Evolutionary conservation across 1,140 invertebrate genomes (phyloP).

Genomic region (Leptinotarsa texana): DNA sequence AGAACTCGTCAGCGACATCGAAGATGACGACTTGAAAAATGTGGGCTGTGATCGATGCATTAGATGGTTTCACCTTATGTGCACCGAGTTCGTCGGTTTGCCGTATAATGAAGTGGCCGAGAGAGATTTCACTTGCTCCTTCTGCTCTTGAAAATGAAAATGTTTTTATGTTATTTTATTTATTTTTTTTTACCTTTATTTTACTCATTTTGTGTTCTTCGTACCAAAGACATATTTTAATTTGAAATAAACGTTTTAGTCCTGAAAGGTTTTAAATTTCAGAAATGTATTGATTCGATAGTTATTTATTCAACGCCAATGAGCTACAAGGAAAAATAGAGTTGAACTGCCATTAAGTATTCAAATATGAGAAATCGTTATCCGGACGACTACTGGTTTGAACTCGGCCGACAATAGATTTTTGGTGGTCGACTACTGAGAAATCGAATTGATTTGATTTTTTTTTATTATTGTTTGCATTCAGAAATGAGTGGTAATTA

Average conservation of each 20-base stretch:
- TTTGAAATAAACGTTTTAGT: background rate
- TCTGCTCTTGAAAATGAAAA: constrained; percentile 4
- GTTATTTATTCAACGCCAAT: background rate
- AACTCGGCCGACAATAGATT: background rate
- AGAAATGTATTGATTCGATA: background rate
- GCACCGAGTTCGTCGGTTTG: constrained; percentile 19
- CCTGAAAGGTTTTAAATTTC: constrained; percentile 6
- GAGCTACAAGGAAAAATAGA: too few relatives aligned
- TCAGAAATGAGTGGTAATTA: background rate
- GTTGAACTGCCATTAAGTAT: too few relatives aligned
- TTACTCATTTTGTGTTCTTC: constrained; percentile 2
- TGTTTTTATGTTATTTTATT: background rate
- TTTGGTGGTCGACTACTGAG: too few relatives aligned
- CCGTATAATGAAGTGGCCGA: constrained; percentile 17
- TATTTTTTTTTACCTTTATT: background rate
- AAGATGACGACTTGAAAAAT: constrained; percentile 27
- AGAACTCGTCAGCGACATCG: constrained; percentile 23
- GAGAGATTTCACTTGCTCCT: constrained; percentile 22
- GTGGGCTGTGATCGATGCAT: constrained; percentile 22
- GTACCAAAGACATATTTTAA: background rate
- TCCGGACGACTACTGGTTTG: background rate
- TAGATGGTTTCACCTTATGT: constrained; percentile 24
- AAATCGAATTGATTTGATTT: too few relatives aligned
- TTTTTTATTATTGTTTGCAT: background rate
- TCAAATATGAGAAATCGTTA: constrained; percentile 2